Percentiles rank a stretch among this genome's conserved stretches.
These are phyloP conservation scores for Onychomys leucogaster DNA, from an alignment of 2,797 vertebrate species.

Conservation along the genomic window DNA sequence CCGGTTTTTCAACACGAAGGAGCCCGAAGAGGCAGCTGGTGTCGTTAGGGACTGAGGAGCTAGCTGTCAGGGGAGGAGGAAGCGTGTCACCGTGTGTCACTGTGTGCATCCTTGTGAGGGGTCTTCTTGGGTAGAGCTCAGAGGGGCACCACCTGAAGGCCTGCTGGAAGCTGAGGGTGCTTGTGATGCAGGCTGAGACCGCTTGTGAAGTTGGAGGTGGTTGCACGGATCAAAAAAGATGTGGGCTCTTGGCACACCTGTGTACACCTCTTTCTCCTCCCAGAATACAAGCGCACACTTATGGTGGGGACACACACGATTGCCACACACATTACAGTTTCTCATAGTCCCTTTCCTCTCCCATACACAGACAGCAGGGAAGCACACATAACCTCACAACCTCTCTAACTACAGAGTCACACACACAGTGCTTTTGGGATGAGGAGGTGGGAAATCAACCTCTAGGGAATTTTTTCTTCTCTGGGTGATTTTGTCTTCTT, in stretches of 20 bases:
- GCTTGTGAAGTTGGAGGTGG: neutral
- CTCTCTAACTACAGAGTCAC: neutral
- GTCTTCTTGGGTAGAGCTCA: constrained; percentile 4
- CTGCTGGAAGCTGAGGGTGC: neutral
- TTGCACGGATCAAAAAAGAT: neutral
- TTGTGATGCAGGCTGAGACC: neutral
- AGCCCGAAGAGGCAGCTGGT: constrained; percentile 69
- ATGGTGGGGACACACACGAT: neutral
- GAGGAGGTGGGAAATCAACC: neutral
- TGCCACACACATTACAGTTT: neutral
- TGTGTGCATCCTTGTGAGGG: constrained; percentile 4
- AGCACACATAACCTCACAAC: neutral
- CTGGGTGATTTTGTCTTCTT: neutral
- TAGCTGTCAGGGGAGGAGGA: constrained; percentile 55
- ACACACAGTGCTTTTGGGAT: neutral
- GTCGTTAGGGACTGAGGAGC: constrained; percentile 53
- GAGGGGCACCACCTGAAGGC: neutral
- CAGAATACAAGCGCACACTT: constrained; percentile 5
- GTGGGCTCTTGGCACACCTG: neutral
- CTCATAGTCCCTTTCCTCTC: neutral
- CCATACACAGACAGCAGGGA: neutral
- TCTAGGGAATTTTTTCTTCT: neutral
- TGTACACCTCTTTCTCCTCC: neutral
- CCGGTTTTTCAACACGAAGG: constrained; percentile 33
- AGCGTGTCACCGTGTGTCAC: constrained; percentile 58